phyloP scores from a whole-genome alignment of 2,113 vertebrate species.

The Illadopsis cleaveri region DNA sequence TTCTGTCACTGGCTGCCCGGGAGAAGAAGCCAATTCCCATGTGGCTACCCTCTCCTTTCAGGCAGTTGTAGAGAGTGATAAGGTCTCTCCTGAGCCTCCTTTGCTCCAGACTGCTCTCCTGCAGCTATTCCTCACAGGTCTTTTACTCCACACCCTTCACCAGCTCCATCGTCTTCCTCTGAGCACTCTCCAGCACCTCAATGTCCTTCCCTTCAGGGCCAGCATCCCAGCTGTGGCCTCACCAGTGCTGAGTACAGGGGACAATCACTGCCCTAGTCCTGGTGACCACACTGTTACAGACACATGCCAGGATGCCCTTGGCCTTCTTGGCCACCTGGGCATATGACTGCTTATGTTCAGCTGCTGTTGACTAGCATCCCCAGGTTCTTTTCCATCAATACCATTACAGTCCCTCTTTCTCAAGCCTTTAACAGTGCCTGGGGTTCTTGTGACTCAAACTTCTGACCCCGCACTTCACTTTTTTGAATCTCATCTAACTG shows the following conservation, averaged over 20 bases:
- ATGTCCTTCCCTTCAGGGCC: rapidly evolving
- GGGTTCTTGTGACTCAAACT: background rate
- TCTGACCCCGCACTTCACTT: background rate
- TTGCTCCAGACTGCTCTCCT: background rate
- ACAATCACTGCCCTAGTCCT: rapidly evolving
- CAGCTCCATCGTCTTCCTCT: background rate
- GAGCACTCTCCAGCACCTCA: rapidly evolving
- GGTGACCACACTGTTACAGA: rapidly evolving
- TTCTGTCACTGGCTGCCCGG: background rate
- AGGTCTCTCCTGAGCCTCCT: rapidly evolving
- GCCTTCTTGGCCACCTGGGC: background rate
- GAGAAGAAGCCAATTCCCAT: no score
- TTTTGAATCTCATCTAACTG: background rate
- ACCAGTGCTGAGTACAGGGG: rapidly evolving
- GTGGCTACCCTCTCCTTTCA: no score
- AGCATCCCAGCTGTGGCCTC: rapidly evolving
- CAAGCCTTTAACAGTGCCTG: background rate
- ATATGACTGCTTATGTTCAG: background rate
- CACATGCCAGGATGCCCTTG: rapidly evolving
- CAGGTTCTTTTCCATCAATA: background rate
- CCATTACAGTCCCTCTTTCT: background rate
- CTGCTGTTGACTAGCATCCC: background rate
- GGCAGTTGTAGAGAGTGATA: rapidly evolving
- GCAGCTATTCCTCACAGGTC: background rate
- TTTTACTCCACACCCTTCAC: background rate